Evolutionary conservation across 2,113 vertebrate species (phyloP).

Genomic region (Anarhynchus alexandrinus): DNA sequence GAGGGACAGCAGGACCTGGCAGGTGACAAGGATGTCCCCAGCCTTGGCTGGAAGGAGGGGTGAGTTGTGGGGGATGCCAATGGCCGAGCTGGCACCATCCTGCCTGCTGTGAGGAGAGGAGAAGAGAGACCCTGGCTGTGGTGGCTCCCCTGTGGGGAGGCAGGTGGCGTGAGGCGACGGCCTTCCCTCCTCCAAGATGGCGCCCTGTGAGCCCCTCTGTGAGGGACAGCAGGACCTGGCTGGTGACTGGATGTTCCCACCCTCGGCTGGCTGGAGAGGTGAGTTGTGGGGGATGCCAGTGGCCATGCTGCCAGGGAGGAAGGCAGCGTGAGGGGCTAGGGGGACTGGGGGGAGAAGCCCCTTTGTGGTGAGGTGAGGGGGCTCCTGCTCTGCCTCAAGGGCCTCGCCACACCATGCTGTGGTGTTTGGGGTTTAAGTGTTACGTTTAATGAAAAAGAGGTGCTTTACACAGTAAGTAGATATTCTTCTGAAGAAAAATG

Average conservation of each 20-base stretch:
- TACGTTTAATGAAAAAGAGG: neutral
- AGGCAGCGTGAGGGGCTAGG: neutral
- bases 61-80: neutral
- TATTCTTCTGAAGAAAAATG: neutral
- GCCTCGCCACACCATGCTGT: rapidly evolving
- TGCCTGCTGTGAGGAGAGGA: neutral
- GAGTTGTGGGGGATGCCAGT: neutral
- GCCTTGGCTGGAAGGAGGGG: neutral
- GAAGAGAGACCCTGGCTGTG: rapidly evolving
- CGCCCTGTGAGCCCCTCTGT: neutral
- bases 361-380: neutral
- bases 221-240: neutral
- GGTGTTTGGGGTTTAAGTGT: neutral
- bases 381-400: no score
- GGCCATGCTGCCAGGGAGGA: neutral
- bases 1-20: neutral
- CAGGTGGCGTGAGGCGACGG: neutral
- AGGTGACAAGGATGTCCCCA: neutral
- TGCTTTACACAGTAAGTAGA: neutral
- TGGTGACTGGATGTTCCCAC: neutral
- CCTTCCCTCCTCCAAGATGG: neutral
- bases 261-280: neutral
- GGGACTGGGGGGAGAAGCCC: no score
- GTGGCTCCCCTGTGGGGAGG: neutral
- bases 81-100: no score